Base-by-base conservation (phyloP, 2,888 invertebrate species). In the Lithosia quadra region DNA sequence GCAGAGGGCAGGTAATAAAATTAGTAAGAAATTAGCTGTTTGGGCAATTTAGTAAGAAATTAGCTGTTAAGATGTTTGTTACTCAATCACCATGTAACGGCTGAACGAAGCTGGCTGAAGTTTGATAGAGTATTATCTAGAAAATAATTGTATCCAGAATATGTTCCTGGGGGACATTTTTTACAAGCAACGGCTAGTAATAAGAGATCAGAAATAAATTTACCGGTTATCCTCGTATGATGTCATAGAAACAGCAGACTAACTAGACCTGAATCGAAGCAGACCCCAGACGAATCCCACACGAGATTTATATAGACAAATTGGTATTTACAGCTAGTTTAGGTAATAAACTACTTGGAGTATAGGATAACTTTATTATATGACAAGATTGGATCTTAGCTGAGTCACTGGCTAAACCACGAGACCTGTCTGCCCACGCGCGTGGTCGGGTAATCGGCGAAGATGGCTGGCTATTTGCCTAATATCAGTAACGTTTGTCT, bases 401-500 rank as follows among this genome's bases (percentile, higher is more conserved):
- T 84, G 84, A 83, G 73, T 86, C 85, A 85, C 68, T 67, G 77
- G 69, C 78, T 72, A 72, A 64, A 53, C 66, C 66, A 71, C 67
- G 70, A 84, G 82, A 86, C 89, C 74, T 57, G 89, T 88, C 85
- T 88, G 71, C 91, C 91, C 87, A 91, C 91, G 85, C 85, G 24
- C 53, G 22, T 63, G 22, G 60, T 65, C 65, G 68, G 65, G 68
- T 68, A 77, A 69, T 72, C 68, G 72, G 65, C 73, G 68, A 75
- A 79, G 76, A 79, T 80, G 78, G 76, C 57, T 80, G 78, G 76
- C 57, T 82, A 76, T 84, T 81, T 78, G 71, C 70, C 80, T 77
- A 74, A 74, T 84, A 85, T 85, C 80, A 84, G 86, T 84, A 83
- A 79, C 78, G 78, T 79, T 80, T 39, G 36, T 57, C n/a, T 39